phyloP scores from a whole-genome alignment of 2,888 invertebrate genomes.

The Leptinotarsa tumamoca region DNA sequence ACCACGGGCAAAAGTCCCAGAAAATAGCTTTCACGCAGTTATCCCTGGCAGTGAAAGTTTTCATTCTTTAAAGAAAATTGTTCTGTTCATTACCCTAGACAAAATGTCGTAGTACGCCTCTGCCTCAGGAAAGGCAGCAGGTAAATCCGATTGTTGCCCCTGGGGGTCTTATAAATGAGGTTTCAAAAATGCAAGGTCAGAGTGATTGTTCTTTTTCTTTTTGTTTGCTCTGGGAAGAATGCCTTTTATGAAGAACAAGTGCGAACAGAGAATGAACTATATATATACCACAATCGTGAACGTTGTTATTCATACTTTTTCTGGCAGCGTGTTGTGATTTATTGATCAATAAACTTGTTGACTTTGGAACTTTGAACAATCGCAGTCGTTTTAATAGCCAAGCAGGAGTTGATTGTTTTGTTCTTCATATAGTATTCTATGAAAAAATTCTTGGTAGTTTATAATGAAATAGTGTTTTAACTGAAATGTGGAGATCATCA shows the following conservation, averaged over 20 bases:
- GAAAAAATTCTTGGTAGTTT: too few species aligned
- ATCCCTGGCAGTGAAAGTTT: too few species aligned
- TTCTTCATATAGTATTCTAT: not conserved
- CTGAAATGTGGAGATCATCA: not conserved
- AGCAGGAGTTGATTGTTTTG: conserved; percentile 15
- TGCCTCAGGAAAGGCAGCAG: conserved; percentile 6
- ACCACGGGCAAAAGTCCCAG: too few species aligned
- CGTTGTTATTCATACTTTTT: conserved; percentile 21
- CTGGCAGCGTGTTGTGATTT: conserved; percentile 12
- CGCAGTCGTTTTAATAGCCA: not conserved
- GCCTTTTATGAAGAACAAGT: conserved; percentile 14
- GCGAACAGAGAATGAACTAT: conserved; percentile 9
- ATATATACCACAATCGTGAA: conserved; percentile 13
- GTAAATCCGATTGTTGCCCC: conserved; percentile 22
- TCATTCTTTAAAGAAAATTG: too few species aligned
- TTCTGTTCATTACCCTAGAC: not conserved
- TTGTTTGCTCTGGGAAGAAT: conserved; percentile 22
- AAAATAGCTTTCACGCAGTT: too few species aligned
- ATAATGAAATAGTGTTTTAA: not conserved
- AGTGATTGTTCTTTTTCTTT: conserved; percentile 23
- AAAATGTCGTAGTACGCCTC: not conserved
- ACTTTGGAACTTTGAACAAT: conserved; percentile 3
- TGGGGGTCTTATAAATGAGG: conserved; percentile 8
- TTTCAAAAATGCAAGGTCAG: conserved; percentile 23
- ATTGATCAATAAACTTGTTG: conserved; percentile 9